phyloP scores from a whole-genome alignment of 2,113 vertebrate species.

The Hydrolagus affinis region DNA sequence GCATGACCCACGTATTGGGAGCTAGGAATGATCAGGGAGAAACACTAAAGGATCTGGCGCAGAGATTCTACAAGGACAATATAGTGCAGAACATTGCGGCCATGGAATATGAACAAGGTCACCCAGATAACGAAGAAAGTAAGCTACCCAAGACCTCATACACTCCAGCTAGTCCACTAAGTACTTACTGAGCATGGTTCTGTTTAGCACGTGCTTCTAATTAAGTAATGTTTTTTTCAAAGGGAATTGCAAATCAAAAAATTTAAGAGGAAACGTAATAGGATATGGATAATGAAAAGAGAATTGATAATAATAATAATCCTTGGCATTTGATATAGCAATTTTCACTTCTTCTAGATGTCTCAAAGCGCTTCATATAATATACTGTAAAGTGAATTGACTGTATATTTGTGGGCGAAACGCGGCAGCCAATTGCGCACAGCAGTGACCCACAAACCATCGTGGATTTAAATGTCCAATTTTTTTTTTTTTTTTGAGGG shows the following conservation, averaged over 20 bases:
- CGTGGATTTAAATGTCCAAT: no score
- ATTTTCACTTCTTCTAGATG: no score
- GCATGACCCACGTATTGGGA: slow-evolving; percentile 43
- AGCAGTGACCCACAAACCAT: no score
- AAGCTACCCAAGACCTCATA: slow-evolving; percentile 37
- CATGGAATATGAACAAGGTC: slow-evolving; percentile 43
- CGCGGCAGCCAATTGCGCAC: no score
- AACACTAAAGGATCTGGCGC: slow-evolving; percentile 59
- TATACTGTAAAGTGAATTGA: no score
- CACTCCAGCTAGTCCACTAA: background rate
- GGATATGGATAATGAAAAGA: background rate
- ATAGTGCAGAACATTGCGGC: slow-evolving; percentile 54
- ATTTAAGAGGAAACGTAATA: background rate
- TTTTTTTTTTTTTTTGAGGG: no score
- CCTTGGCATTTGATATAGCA: no score
- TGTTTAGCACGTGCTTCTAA: background rate
- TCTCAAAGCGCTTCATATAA: no score
- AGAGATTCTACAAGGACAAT: slow-evolving; percentile 58
- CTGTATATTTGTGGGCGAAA: no score
- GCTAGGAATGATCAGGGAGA: slow-evolving; percentile 64
- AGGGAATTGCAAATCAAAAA: no score
- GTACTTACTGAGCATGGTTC: background rate
- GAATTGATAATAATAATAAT: no score
- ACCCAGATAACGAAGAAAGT: slow-evolving; percentile 50
- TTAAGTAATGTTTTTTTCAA: background rate